A percentile compares a stretch with the other conserved stretches of the same genome.
Conservation (phyloP, 2,797 vertebrate genomes). For the Selene dorsalis region DNA sequence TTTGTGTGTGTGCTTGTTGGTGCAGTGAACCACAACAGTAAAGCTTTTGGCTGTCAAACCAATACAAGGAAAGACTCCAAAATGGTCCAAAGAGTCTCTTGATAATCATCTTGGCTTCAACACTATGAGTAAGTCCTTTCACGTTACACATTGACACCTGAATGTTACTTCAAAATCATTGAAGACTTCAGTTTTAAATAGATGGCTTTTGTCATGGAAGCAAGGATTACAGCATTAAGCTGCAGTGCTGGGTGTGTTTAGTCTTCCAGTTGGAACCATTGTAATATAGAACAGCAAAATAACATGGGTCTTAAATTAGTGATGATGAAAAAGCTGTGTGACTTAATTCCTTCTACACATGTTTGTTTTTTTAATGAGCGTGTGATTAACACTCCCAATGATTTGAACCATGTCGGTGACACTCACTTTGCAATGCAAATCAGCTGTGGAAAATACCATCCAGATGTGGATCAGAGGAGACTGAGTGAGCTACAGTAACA, state of each 20-base stretch:
- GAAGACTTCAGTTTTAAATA: background rate
- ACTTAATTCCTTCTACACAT: slow-evolving; percentile 3
- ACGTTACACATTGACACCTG: background rate
- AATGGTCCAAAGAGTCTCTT: background rate
- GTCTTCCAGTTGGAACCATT: background rate
- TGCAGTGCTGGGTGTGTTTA: background rate
- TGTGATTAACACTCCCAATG: slow-evolving; percentile 36
- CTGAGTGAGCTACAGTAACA: slow-evolving; percentile 10
- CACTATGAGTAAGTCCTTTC: background rate
- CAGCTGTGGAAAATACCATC: slow-evolving; percentile 7
- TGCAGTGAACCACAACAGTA: background rate
- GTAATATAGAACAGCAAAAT: background rate
- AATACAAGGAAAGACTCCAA: background rate
- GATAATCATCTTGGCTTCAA: background rate
- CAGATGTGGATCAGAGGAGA: background rate
- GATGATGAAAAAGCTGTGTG: background rate
- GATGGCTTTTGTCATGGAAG: background rate
- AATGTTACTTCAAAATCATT: background rate
- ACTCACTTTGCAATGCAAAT: slow-evolving; percentile 40
- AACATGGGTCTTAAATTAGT: background rate
- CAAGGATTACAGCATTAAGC: background rate
- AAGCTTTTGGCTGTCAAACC: background rate
- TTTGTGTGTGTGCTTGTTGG: background rate
- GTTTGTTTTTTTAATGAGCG: slow-evolving; percentile 27
- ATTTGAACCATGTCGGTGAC: slow-evolving; percentile 2